phyloP scores from a whole-genome alignment of 2,113 vertebrate genomes.

The Eleginops maclovinus region DNA sequence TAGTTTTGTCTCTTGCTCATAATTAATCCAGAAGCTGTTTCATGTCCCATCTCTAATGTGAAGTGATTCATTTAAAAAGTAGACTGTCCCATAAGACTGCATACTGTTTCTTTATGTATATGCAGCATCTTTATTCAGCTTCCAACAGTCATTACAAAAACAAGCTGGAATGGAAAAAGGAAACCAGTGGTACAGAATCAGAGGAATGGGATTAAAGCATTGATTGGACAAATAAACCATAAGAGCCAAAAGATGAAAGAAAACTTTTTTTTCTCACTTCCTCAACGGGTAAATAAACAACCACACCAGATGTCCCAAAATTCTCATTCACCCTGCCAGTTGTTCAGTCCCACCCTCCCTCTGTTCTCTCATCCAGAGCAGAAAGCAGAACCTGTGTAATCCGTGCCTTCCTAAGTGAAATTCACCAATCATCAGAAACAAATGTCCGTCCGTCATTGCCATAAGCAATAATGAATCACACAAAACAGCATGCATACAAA shows the following conservation, averaged over 20 bases:
- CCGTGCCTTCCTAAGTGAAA: slow-evolving; percentile 12
- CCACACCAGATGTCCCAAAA: slow-evolving; percentile 60
- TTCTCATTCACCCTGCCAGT: slow-evolving; percentile 23
- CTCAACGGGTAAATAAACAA: slow-evolving; percentile 69
- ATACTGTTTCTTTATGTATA: slow-evolving; percentile 15
- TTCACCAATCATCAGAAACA: slow-evolving; percentile 16
- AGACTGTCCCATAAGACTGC: slow-evolving; percentile 8
- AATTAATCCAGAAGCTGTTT: slow-evolving; percentile 10
- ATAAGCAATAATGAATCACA: slow-evolving; percentile 43
- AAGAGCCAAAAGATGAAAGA: slow-evolving; percentile 63
- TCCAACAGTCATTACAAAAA: slow-evolving; percentile 41
- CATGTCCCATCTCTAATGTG: slow-evolving; percentile 6
- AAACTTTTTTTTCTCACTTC: slow-evolving; percentile 62
- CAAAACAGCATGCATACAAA: background rate
- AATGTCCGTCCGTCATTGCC: slow-evolving; percentile 7
- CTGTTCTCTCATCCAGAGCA: slow-evolving; percentile 37
- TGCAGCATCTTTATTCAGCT: slow-evolving; percentile 34
- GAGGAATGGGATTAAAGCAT: slow-evolving; percentile 47
- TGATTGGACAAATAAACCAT: slow-evolving; percentile 69
- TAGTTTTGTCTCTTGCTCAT: slow-evolving; percentile 3
- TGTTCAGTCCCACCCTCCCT: slow-evolving; percentile 5
- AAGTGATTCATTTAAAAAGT: slow-evolving; percentile 30
- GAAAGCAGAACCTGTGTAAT: slow-evolving; percentile 32
- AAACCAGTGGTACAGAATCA: slow-evolving; percentile 36
- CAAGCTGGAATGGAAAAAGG: slow-evolving; percentile 26